A percentile compares a stretch with the other conserved stretches of the same genome.
phyloP scores from a whole-genome alignment of 1,140 invertebrate genomes.

The Tribolium castaneum region DNA sequence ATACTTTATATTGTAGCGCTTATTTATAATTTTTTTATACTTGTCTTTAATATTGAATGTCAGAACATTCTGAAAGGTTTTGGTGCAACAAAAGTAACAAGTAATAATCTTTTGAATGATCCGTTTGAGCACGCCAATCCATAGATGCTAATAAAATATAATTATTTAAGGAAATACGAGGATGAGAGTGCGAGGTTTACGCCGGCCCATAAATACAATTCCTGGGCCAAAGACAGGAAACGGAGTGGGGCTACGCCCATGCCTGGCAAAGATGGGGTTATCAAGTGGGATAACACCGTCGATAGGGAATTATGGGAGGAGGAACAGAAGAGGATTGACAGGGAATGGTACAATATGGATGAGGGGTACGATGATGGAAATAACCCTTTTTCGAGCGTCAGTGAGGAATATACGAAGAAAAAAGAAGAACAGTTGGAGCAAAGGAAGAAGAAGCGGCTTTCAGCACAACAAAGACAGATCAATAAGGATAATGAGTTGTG shows the following conservation, averaged over 20 bases:
- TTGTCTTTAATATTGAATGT: too few relatives aligned
- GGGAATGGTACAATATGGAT: conserved; percentile 97
- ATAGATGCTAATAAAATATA: too few relatives aligned
- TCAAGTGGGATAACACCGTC: conserved; percentile 71
- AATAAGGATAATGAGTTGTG: conserved; percentile 98
- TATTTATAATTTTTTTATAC: too few relatives aligned
- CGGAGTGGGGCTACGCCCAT: conserved; percentile 72
- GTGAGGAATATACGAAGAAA: conserved; percentile 89
- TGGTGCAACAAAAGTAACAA: too few relatives aligned
- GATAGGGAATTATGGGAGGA: conserved; percentile 90
- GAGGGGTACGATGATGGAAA: conserved; percentile 94
- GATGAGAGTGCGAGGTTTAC: conserved; percentile 81
- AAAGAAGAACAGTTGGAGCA: conserved; percentile 94
- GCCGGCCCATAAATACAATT: conserved; percentile 87
- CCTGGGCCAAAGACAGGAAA: conserved; percentile 79
- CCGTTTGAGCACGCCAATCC: too few relatives aligned
- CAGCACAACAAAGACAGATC: conserved; percentile 93
- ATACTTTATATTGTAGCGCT: too few relatives aligned
- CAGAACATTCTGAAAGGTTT: too few relatives aligned
- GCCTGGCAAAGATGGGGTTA: conserved; percentile 61
- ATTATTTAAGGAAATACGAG: conserved; percentile 65
- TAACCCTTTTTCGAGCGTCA: conserved; percentile 91
- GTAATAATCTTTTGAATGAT: too few relatives aligned
- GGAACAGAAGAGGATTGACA: conserved; percentile 91
- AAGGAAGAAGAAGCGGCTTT: conserved; percentile 89